Evolutionary conservation across 2,113 vertebrate genomes (phyloP).

Genomic region (Melanotaenia duboulayi): DNA sequence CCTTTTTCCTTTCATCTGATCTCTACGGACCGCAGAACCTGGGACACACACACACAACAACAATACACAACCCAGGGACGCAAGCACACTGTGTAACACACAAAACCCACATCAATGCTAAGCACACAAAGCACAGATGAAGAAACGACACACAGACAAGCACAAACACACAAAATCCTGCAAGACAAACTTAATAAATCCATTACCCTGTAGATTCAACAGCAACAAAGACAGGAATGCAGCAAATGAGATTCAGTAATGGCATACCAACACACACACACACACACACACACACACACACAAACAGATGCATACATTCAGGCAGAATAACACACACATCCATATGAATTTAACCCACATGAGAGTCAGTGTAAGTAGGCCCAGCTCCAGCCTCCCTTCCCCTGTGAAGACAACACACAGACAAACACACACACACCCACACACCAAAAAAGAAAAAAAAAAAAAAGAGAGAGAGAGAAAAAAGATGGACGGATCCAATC

Average conservation of each 20-base stretch:
- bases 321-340: constrained; percentile 46
- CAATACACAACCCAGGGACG: constrained; percentile 41
- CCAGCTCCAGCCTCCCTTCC: constrained; percentile 59
- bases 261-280: constrained; percentile 57
- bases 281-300: constrained; percentile 6
- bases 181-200: constrained; percentile 74
- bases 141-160: constrained; percentile 48
- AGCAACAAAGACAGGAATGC: constrained; percentile 76
- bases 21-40: constrained; percentile 81
- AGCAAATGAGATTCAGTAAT: constrained; percentile 72
- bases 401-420: constrained; percentile 28
- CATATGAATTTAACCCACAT: constrained; percentile 51
- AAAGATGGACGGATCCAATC: constrained; percentile 70
- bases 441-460: background rate
- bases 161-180: constrained; percentile 32
- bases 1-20: constrained; percentile 84
- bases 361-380: constrained; percentile 67
- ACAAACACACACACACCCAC: background rate
- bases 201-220: constrained; percentile 75
- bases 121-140: constrained; percentile 62
- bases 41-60: constrained; percentile 70
- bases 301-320: constrained; percentile 44
- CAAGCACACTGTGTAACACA: constrained; percentile 33
- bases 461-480: constrained; percentile 30
- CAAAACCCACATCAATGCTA: constrained; percentile 64